These are phyloP conservation scores for Prenolepis imparis DNA, from an alignment of 2,888 invertebrate genomes.

Conservation along the genomic window DNA sequence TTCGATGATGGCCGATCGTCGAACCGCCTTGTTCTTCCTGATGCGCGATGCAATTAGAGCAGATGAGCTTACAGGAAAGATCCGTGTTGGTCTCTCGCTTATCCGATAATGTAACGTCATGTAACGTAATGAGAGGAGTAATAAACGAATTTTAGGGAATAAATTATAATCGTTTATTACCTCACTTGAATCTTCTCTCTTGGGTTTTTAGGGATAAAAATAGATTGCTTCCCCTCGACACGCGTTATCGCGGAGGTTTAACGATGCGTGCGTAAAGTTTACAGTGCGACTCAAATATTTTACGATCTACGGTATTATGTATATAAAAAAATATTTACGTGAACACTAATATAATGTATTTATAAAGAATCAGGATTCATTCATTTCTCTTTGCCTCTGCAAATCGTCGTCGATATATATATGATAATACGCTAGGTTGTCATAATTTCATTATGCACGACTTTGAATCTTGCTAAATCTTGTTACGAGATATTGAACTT, in stretches of 20 bases:
- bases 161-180: neutral
- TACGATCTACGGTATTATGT: constrained; percentile 1
- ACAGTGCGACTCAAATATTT: neutral
- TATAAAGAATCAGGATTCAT: neutral
- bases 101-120: constrained; percentile 16
- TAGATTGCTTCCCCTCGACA: neutral
- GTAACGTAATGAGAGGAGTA: neutral
- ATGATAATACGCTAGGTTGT: neutral
- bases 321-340: neutral
- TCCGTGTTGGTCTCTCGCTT: neutral
- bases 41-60: constrained; percentile 34
- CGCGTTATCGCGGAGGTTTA: neutral
- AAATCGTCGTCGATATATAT: constrained; percentile 1
- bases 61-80: neutral
- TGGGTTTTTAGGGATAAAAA: neutral
- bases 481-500: neutral
- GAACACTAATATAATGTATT: neutral
- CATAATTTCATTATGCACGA: constrained; percentile 2
- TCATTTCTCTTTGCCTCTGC: neutral
- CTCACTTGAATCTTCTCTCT: neutral
- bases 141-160: constrained; percentile 11
- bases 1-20: constrained; percentile 20
- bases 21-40: neutral
- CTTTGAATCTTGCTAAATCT: neutral
- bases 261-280: neutral